These are phyloP conservation scores for Entelurus aequoreus DNA, from an alignment of 2,113 vertebrate genomes.

Conservation along the genomic window DNA sequence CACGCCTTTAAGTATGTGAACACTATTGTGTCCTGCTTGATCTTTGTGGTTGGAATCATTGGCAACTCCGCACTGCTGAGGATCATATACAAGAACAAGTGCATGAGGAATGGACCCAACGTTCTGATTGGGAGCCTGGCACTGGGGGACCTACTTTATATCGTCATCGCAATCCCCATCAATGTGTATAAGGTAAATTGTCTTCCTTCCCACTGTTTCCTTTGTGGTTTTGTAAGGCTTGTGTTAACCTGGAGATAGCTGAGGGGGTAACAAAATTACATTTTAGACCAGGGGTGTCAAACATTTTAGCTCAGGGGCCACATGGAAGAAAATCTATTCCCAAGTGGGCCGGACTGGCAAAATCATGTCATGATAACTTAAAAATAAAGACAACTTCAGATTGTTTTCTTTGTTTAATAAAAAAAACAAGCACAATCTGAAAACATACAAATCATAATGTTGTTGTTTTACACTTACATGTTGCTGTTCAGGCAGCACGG, in stretches of 20 bases:
- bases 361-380: no score
- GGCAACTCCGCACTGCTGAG: slow-evolving; percentile 85
- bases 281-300: no score
- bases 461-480: no score
- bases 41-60: slow-evolving; percentile 85
- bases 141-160: slow-evolving; percentile 86
- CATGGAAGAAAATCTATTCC: no score
- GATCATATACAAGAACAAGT: slow-evolving; percentile 93
- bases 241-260: background rate
- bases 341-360: no score
- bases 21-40: slow-evolving; percentile 82
- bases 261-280: no score
- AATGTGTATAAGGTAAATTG: slow-evolving; percentile 81
- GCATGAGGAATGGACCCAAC: slow-evolving; percentile 89
- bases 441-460: no score
- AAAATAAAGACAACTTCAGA: no score
- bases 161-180: slow-evolving; percentile 84
- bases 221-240: background rate
- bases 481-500: no score
- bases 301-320: no score
- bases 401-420: no score
- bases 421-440: no score
- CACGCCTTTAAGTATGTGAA: slow-evolving; percentile 85
- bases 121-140: slow-evolving; percentile 87
- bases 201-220: background rate